Evolutionary conservation across 1,140 invertebrate species (phyloP), one percentile per base, ranked within the genome.

Genomic region (Lepidurus packardi): DNA sequence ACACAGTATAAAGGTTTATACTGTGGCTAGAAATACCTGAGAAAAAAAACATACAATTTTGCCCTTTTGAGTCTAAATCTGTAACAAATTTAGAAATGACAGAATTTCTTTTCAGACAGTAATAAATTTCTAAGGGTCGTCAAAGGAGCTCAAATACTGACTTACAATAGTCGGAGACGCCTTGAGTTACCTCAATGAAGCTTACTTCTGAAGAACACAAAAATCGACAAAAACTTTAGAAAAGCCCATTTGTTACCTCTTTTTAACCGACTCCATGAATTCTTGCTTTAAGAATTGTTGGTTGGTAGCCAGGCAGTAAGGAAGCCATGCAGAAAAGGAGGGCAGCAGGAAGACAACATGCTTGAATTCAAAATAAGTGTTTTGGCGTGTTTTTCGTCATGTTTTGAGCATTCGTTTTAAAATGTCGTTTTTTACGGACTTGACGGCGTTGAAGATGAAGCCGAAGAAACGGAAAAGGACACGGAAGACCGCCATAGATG

Each of bases 321-420:
- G 53, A 65, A 65, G 53, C 53, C 53, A 65, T 65, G 53, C 53
- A 65, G 53, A 65, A 65, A 65, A 65, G 53, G 7, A 34, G 34
- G 53, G 53, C 53, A 65, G 53, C 13, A 21, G 53, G 53, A 65
- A n/a, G 21, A 21, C 34, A 34, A n/a, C 53, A 65, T 65, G 53
- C 53, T 65, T 65, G 16, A 65, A 65, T n/a, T 65, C 53, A 65
- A 65, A 21, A 21, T 65, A n/a, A n/a, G 21, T 65, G 53, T 65
- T 34, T 3, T 34, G 34, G 53, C 21, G 53, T 65, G 13, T n/a
- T 65, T 13, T 65, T n/a, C 1, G 53, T 65, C 34, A 65, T 65
- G 21, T 65, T 47, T 47, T n/a, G 53, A 65, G 53, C 21, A 21
- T 13, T 13, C 53, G 53, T n/a, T 65, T 65, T 65, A n/a, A 21